A percentile compares a stretch with the other conserved stretches of the same genome.
Evolutionary conservation across 2,113 vertebrate genomes (phyloP).

Genomic region (Campylorhamphus procurvoides): DNA sequence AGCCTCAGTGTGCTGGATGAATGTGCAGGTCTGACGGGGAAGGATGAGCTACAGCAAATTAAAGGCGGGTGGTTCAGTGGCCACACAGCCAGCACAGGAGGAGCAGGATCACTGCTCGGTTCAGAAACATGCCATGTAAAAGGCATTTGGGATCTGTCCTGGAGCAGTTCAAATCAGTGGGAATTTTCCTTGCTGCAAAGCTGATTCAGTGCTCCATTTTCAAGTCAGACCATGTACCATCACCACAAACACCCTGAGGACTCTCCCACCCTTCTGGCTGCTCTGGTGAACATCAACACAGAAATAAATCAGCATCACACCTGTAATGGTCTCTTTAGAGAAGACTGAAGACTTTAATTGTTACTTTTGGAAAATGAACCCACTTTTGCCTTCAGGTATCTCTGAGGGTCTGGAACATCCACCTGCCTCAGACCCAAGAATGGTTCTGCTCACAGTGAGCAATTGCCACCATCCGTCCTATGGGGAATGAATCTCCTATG

Average conservation of each 20-base stretch:
- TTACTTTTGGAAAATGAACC: background rate
- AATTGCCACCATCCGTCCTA: background rate
- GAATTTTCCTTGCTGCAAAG: background rate
- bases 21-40: background rate
- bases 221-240: background rate
- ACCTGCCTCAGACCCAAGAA: background rate
- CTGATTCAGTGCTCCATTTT: background rate
- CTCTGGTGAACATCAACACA: background rate
- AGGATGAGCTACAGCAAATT: background rate
- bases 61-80: background rate
- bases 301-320: background rate
- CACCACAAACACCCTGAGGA: background rate
- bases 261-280: background rate
- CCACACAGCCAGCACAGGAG: background rate
- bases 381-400: background rate
- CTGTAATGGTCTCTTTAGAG: background rate
- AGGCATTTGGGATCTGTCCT: background rate
- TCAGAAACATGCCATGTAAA: background rate
- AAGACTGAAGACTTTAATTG: background rate
- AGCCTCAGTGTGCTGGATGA: background rate
- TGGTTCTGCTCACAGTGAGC: accelerated
- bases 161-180: background rate
- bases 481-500: accelerated
- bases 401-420: background rate
- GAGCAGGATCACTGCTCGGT: background rate